Evolutionary conservation across 1,140 invertebrate species (phyloP), one percentile per base, ranked within the genome.

Genomic region (Propsilocerus akamusi): DNA sequence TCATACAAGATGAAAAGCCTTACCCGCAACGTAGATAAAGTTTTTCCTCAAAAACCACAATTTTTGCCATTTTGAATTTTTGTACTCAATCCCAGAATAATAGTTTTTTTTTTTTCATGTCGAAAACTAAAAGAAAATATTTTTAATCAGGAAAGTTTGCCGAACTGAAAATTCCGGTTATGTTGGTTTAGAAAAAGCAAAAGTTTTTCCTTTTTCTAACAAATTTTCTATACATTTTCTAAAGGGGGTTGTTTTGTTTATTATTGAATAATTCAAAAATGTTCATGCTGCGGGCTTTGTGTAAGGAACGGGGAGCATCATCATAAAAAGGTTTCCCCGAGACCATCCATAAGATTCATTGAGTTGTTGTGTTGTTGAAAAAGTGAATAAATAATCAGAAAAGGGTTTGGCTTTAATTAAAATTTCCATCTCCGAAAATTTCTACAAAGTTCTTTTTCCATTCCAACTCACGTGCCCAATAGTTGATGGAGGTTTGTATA

Each of bases 391-490:
- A 41, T 41, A 41, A 41, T 41, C 34, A 41, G 6, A 41, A 41
- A 41, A 41, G 34, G 34, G 34, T 41, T 41, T 41, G 34, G 34
- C 34, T 41, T 41, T 41, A 41, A 41, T 41, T 41, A 41, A 41
- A 41, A 41, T 41, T 14, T 37, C 20, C 14, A 8, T 41, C 11
- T 41, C 17, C n/a, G n/a, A n/a, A n/a, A n/a, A n/a, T n/a, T n/a
- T 41, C 17, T 41, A 14, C 22, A 14, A 6, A 7, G n/a, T 20
- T 20, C 14, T 8, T 41, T 41, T 41, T 17, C 7, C 32, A 17
- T 7, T 20, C 28, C 28, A 30, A 8, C 10, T 30, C 28, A 11
- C 28, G n/a, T 6, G 2, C 28, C n/a, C 28, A 8, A 8, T n/a
- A 2, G 28, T 30, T 30, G 10, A n/a, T 30, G 28, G 10, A 30